These are phyloP conservation scores for Drosophila flavopinicola DNA, from an alignment of 2,888 invertebrate species.

Conservation along the genomic window DNA sequence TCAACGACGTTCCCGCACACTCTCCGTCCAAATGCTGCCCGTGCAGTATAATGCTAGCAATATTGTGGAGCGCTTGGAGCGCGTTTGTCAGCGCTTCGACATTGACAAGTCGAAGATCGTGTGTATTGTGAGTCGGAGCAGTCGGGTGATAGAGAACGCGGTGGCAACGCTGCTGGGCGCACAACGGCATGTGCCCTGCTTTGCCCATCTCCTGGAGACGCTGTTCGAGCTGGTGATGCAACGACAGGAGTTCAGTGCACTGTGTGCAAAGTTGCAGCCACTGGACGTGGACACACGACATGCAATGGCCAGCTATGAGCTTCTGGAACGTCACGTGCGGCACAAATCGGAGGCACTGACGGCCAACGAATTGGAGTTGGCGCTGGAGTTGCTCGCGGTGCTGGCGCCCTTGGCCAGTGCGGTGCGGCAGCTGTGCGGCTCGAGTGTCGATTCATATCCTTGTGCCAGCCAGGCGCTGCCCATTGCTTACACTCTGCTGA, in stretches of 20 bases:
- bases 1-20: constrained; percentile 27
- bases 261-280: constrained; percentile 44
- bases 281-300: constrained; percentile 9
- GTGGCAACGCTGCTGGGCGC: constrained; percentile 31
- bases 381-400: constrained; percentile 34
- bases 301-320: constrained; percentile 36
- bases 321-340: constrained; percentile 40
- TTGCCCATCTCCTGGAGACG: constrained; percentile 37
- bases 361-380: constrained; percentile 28
- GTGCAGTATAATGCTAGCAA: constrained; percentile 21
- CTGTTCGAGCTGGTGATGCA: constrained; percentile 33
- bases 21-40: constrained; percentile 39
- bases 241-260: constrained; percentile 25
- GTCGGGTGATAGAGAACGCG: constrained; percentile 40
- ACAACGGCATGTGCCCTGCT: constrained; percentile 51
- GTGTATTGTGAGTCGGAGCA: constrained; percentile 41
- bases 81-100: constrained; percentile 45
- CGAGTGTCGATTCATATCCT: constrained; percentile 17
- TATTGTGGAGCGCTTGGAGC: constrained; percentile 48
- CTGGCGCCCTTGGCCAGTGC: constrained; percentile 46
- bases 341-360: constrained; percentile 29
- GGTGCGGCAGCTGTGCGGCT: constrained; percentile 41
- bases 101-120: constrained; percentile 49
- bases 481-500: constrained; percentile 45
- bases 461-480: constrained; percentile 51